Evolutionary conservation across 2,113 vertebrate species (phyloP).

Genomic region (Xenus cinereus): DNA sequence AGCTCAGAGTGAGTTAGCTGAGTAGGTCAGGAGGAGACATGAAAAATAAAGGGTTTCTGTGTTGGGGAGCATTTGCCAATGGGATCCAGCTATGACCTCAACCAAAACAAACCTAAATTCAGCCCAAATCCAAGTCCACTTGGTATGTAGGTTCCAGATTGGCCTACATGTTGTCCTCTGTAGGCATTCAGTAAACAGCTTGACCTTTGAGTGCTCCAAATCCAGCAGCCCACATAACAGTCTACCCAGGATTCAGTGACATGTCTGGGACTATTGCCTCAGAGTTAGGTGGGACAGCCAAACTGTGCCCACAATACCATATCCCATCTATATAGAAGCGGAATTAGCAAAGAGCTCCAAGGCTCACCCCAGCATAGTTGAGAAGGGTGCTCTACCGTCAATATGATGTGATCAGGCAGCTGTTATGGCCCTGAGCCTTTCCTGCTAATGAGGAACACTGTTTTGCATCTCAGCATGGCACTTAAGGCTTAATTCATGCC

Average conservation of each 20-base stretch:
- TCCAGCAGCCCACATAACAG: background rate
- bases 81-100: background rate
- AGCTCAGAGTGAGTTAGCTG: background rate
- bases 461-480: background rate
- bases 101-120: background rate
- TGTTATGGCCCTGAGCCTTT: background rate
- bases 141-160: background rate
- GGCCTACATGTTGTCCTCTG: background rate
- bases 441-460: background rate
- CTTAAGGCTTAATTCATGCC: background rate
- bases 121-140: background rate
- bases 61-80: background rate
- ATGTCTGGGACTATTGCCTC: background rate
- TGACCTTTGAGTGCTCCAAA: background rate
- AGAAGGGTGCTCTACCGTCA: background rate
- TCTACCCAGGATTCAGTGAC: background rate
- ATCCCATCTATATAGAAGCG: fast-evolving
- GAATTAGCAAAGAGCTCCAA: background rate
- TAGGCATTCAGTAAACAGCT: background rate
- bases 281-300: background rate
- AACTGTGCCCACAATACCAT: background rate
- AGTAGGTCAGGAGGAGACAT: background rate
- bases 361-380: background rate
- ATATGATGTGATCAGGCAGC: background rate
- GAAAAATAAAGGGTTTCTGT: background rate